A percentile compares a stretch with the other conserved stretches of the same genome.
Evolutionary conservation across 2,888 invertebrate species (phyloP).

Genomic region (Hermodice carunculata): DNA sequence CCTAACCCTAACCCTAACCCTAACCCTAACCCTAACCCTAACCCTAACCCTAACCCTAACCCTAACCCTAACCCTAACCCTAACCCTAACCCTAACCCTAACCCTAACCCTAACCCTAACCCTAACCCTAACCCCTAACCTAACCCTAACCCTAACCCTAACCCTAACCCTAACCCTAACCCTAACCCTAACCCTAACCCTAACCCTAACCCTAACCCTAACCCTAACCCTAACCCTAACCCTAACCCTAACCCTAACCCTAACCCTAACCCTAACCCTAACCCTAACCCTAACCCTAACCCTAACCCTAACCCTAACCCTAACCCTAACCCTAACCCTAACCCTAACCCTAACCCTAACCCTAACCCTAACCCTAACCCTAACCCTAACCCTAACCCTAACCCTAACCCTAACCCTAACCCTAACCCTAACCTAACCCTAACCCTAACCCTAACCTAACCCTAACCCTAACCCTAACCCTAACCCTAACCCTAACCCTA

Average conservation of each 20-base stretch:
- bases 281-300: conserved; percentile 21
- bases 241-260: conserved; percentile 14
- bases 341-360: not conserved
- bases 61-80: conserved; percentile 25
- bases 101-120: conserved; percentile 24
- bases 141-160: conserved; percentile 22
- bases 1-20: conserved; percentile 20
- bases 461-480: not conserved
- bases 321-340: conserved; percentile 21
- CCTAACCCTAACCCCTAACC: conserved; percentile 9
- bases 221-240: conserved; percentile 9
- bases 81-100: conserved; percentile 26
- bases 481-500: not conserved
- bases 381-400: not conserved
- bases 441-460: not conserved
- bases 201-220: conserved; percentile 10
- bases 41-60: conserved; percentile 29
- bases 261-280: conserved; percentile 21
- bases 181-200: conserved; percentile 31
- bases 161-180: conserved; percentile 31
- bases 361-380: not conserved
- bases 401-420: not conserved
- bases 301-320: conserved; percentile 21
- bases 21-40: conserved; percentile 12
- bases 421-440: not conserved